phyloP scores from a whole-genome alignment of 2,113 vertebrate species.

The Oreotragus oreotragus region DNA sequence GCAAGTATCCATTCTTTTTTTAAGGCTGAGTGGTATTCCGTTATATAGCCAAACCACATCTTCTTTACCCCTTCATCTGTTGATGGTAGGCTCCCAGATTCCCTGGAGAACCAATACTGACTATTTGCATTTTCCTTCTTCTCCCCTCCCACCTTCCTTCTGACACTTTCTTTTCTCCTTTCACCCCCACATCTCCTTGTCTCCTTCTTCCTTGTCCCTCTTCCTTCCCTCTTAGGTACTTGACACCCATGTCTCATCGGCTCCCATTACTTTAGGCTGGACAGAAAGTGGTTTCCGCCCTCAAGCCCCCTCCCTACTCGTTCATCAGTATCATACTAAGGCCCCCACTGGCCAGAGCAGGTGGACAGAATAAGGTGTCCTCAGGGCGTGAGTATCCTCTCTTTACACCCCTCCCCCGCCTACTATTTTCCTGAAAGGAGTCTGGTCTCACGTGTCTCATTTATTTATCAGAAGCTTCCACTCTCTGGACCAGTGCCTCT shows the following conservation, averaged over 20 bases:
- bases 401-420: fast-evolving
- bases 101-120: neutral
- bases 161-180: neutral
- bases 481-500: neutral
- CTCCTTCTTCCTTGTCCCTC: neutral
- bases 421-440: neutral
- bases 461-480: neutral
- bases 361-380: neutral
- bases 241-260: too few relatives aligned
- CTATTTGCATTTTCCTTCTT: too few relatives aligned
- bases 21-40: too few relatives aligned
- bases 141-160: too few relatives aligned
- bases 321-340: neutral
- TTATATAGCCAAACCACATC: neutral
- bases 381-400: neutral
- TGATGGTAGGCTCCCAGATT: too few relatives aligned
- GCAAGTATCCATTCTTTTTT: neutral
- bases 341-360: neutral
- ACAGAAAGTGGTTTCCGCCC: neutral
- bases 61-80: neutral
- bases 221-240: neutral
- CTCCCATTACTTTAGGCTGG: neutral
- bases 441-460: neutral
- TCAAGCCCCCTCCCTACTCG: neutral
- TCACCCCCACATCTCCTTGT: neutral